Conservation (phyloP, 2,113 vertebrate genomes). For the Calonectris borealis region DNA sequence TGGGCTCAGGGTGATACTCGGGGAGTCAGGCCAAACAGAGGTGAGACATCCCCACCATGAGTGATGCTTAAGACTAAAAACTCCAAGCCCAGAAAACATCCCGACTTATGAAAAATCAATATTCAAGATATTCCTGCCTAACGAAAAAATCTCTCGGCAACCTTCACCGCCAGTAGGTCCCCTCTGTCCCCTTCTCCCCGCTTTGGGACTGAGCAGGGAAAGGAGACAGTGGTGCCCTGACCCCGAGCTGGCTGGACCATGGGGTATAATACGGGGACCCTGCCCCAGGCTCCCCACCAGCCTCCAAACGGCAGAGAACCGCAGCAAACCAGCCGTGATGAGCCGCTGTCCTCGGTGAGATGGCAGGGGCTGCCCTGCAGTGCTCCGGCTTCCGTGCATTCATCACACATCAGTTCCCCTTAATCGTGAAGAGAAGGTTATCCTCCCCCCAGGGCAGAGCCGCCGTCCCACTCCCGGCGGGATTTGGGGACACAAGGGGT, state of each 20-base stretch:
- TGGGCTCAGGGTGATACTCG: not conserved
- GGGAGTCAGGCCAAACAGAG: not conserved
- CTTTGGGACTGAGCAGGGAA: not conserved
- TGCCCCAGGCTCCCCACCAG: not conserved
- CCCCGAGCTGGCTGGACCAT: not conserved
- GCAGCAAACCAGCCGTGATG: not conserved
- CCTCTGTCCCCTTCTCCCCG: not conserved
- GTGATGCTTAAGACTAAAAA: not conserved
- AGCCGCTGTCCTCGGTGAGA: not conserved
- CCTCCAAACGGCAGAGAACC: not conserved
- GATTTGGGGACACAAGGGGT: not conserved
- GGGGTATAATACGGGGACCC: not conserved
- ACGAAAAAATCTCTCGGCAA: not conserved
- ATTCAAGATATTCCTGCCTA: not conserved
- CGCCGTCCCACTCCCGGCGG: not conserved
- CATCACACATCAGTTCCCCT: not conserved
- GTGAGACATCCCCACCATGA: not conserved
- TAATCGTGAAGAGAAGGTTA: not conserved
- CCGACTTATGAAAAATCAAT: not conserved
- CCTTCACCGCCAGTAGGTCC: not conserved
- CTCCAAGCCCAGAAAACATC: not conserved
- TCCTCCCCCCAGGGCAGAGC: not conserved
- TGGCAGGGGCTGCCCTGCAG: conserved; percentile 5
- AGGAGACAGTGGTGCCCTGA: not conserved
- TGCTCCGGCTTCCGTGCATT: not conserved